Evolutionary conservation across 2,888 invertebrate species (phyloP), one percentile per base, ranked within the genome.

Genomic region (Scaeva pyrastri): DNA sequence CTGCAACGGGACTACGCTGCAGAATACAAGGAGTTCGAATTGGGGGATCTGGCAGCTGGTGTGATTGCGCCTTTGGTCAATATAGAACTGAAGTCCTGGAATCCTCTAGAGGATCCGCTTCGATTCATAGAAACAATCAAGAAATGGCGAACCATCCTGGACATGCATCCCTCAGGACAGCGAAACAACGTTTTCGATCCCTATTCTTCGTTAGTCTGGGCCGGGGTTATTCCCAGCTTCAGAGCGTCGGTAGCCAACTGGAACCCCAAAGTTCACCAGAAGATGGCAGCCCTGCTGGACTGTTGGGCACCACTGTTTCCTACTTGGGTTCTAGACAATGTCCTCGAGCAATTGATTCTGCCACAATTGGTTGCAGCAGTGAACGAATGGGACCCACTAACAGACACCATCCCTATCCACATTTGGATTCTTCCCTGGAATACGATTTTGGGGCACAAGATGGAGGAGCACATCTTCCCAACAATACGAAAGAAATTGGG

Each of bases 391-490:
- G 97, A 99, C 93, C 99, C 99, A 0, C 94, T 98, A 2, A 96
- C 96, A 0, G 99, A 99, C 91, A 97, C 97, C 0, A 95, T 98
- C 88, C 99, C 99, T 14, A 97, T 99, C 88, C 99, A 99, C 92
- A 95, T 96, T 5, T 99, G 99, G 99, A 95, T 99, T 83, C 96
- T 98, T 91, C 99, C 99, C 0, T 99, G 99, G 99, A 95, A 98
- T 81, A 96, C 96, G 0, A 93, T 97, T 8, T 94, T 98, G 90
- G 96, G 97, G 94, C 92, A 91, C 36, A 92, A 91, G 88, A 90
- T 93, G 90, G 91, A 92, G 76, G 91, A 91, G 0, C 93, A 93
- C 0, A 95, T 98, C 43, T 98, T 98, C 93, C 97, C 98, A 0
- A 95, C 97, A 55, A 98, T 99, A 89, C 95, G 99, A 56, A 96